Conservation (phyloP, 2,888 invertebrate species). For the Girardia tigrina region DNA sequence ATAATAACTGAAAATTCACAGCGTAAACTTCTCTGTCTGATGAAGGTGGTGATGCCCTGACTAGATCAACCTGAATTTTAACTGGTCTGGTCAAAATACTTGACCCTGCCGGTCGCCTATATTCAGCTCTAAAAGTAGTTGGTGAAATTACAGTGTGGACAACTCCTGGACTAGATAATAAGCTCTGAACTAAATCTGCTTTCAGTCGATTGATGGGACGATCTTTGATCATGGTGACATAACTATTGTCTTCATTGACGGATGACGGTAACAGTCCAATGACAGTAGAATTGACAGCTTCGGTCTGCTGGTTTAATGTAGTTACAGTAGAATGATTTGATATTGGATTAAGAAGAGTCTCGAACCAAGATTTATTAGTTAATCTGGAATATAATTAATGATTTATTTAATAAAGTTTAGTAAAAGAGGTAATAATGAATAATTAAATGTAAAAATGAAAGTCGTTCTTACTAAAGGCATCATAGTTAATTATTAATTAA, state of each 20-base stretch:
- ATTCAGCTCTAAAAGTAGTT: slow-evolving; percentile 92
- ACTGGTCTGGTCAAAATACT: slow-evolving; percentile 93
- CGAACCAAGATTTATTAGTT: slow-evolving; percentile 97
- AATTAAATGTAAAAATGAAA: too few species aligned
- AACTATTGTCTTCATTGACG: slow-evolving; percentile 68
- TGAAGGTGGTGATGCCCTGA: slow-evolving; percentile 42
- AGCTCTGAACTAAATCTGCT: slow-evolving; percentile 81
- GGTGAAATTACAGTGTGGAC: slow-evolving; percentile 88
- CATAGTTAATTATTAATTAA: too few species aligned
- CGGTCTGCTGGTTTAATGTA: neutral
- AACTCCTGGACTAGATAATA: slow-evolving; percentile 48
- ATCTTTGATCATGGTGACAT: slow-evolving; percentile 85
- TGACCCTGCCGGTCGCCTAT: slow-evolving; percentile 76
- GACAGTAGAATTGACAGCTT: slow-evolving; percentile 34
- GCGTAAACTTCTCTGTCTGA: slow-evolving; percentile 59
- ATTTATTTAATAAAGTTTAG: too few species aligned
- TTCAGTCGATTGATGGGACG: slow-evolving; percentile 89
- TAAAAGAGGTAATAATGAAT: too few species aligned
- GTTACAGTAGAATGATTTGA: neutral
- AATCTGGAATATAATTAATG: slow-evolving; percentile 40
- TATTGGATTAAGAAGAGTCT: slow-evolving; percentile 62
- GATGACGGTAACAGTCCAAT: slow-evolving; percentile 56
- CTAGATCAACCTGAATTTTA: slow-evolving; percentile 62
- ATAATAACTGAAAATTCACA: slow-evolving; percentile 78
- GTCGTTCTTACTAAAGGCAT: too few species aligned